A percentile compares a stretch with the other conserved stretches of the same genome.
phyloP scores from a whole-genome alignment of 2,113 vertebrate genomes.

The Nycticryphes semicollaris region DNA sequence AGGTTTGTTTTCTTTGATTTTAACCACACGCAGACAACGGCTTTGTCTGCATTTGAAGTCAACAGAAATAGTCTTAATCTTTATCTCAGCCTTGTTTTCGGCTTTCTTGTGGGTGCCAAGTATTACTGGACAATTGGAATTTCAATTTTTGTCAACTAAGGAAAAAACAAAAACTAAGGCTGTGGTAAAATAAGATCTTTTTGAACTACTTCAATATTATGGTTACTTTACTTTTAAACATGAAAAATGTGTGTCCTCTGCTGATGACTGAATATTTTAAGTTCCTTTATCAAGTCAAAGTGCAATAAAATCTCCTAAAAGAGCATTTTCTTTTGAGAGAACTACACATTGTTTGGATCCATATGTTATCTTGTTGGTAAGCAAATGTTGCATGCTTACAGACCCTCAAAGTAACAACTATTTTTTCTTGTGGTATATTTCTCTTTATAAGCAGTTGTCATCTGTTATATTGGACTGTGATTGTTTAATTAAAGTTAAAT shows the following conservation, averaged over 20 bases:
- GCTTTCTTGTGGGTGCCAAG: not conserved
- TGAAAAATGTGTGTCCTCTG: not conserved
- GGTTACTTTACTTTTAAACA: not conserved
- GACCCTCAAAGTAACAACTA: not conserved
- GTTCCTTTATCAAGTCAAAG: not conserved
- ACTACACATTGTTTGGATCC: not conserved
- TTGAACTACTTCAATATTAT: not conserved
- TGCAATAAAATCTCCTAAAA: not conserved
- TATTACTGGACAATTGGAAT: not conserved
- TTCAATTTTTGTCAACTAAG: not conserved
- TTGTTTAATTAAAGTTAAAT: conserved; percentile 36
- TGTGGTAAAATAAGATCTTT: not conserved
- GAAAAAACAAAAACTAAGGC: not conserved
- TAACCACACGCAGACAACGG: not conserved
- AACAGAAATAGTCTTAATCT: not conserved
- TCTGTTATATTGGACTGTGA: not conserved
- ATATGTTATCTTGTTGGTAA: not conserved
- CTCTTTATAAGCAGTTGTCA: not conserved
- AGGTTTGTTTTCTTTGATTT: not conserved
- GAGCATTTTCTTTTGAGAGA: not conserved
- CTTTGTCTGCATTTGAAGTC: not conserved
- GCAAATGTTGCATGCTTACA: not conserved
- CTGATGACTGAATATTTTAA: not conserved
- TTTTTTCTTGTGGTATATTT: conserved; percentile 7
- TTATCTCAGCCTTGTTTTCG: not conserved